Evolutionary conservation across 2,113 vertebrate species (phyloP).

Genomic region (Ornithorhynchus anatinus): DNA sequence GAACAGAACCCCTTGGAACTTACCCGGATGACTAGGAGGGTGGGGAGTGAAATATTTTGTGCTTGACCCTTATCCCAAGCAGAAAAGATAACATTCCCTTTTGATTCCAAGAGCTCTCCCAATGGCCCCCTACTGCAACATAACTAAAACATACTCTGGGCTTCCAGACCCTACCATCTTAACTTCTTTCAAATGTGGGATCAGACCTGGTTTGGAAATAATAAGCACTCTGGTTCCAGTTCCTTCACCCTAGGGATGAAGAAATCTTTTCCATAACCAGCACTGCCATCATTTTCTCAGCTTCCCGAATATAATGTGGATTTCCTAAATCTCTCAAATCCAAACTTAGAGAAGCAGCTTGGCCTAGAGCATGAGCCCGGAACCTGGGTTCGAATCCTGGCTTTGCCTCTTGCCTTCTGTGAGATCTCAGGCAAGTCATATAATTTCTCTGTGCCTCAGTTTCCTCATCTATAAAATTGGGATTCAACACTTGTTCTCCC

Average conservation of each 20-base stretch:
- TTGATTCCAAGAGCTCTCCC: neutral
- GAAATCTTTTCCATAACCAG: neutral
- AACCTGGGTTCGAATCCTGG: no score
- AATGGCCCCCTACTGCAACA: neutral
- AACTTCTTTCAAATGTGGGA: neutral
- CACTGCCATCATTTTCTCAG: neutral
- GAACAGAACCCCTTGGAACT: neutral
- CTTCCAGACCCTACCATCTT: no score
- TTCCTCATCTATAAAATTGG: no score
- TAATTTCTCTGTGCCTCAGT: no score
- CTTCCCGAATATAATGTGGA: no score
- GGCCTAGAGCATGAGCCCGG: no score
- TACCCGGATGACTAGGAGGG: neutral
- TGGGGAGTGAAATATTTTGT: neutral
- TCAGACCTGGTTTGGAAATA: slow-evolving; percentile 6
- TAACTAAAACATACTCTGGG: no score
- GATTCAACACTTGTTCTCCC: no score
- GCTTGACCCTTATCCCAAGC: neutral
- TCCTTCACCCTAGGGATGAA: neutral
- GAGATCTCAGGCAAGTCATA: no score
- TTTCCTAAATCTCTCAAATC: no score
- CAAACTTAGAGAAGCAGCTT: no score
- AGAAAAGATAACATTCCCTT: neutral
- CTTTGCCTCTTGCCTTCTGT: no score
- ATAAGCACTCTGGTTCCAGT: neutral